phyloP scores from a whole-genome alignment of 2,797 vertebrate species.

The Diceros bicornis region DNA sequence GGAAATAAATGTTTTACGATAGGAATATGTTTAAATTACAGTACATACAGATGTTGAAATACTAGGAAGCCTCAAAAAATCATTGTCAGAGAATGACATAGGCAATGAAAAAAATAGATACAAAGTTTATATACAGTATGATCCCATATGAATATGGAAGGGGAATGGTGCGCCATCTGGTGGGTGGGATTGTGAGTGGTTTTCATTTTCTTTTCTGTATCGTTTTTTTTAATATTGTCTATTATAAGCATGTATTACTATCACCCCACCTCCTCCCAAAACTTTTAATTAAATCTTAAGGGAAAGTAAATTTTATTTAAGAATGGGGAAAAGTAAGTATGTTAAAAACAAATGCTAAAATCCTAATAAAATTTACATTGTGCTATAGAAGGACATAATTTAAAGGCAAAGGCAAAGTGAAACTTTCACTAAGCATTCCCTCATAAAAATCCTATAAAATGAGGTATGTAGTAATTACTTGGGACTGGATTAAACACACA shows the following conservation, averaged over 20 bases:
- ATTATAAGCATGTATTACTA: not conserved
- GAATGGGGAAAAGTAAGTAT: slow-evolving; percentile 49
- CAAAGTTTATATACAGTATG: accelerated
- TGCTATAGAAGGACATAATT: slow-evolving; percentile 52
- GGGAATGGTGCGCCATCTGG: accelerated
- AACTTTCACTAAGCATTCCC: slow-evolving; percentile 18
- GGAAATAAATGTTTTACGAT: not conserved
- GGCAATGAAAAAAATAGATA: not conserved
- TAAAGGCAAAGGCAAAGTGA: slow-evolving; percentile 66
- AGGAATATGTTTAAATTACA: not conserved
- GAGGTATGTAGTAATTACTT: slow-evolving; percentile 65
- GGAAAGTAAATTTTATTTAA: slow-evolving; percentile 68
- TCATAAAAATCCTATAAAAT: slow-evolving; percentile 71
- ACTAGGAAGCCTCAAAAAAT: not conserved
- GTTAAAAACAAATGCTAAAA: slow-evolving; percentile 70
- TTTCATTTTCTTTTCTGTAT: not conserved
- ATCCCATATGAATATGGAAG: not conserved
- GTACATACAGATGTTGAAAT: not conserved
- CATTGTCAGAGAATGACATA: not conserved
- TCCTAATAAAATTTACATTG: slow-evolving; percentile 61
- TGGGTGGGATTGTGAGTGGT: too few relatives aligned
- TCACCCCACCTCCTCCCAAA: not conserved
- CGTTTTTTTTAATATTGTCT: not conserved
- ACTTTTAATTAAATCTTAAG: slow-evolving; percentile 75
- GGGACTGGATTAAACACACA: slow-evolving; percentile 28